Evolutionary conservation across 2,888 invertebrate species (phyloP).

Genomic region (Itoplectis maculator): DNA sequence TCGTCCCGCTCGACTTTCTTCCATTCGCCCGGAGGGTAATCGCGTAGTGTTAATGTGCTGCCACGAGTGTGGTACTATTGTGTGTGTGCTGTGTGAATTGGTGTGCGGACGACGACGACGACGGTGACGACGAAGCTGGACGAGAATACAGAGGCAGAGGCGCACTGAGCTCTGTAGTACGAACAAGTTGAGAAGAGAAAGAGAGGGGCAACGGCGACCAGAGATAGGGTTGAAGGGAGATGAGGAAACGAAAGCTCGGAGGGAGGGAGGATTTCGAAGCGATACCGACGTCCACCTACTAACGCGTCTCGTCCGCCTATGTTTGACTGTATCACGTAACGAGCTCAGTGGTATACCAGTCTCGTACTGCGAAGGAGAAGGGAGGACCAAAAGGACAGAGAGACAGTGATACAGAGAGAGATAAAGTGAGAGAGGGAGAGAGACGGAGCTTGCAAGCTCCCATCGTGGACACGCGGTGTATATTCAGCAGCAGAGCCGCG

Average conservation of each 20-base stretch:
- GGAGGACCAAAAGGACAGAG: background rate
- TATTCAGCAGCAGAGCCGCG: background rate
- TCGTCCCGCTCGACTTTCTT: slow-evolving; percentile 74
- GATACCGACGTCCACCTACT: slow-evolving; percentile 14
- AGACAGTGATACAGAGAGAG: slow-evolving; percentile 24
- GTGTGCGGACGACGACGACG: slow-evolving; percentile 33
- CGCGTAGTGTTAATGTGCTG: slow-evolving; percentile 74
- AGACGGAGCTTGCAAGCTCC: slow-evolving; percentile 2
- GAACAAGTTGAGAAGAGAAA: slow-evolving; percentile 37
- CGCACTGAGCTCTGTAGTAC: background rate
- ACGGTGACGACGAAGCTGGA: background rate
- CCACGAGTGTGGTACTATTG: slow-evolving; percentile 37
- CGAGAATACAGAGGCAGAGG: slow-evolving; percentile 7
- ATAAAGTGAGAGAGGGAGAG: background rate
- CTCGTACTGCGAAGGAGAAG: background rate
- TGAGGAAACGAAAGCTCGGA: slow-evolving; percentile 37
- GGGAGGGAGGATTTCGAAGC: slow-evolving; percentile 39
- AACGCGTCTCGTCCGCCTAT: background rate
- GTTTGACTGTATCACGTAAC: slow-evolving; percentile 19
- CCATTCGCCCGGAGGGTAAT: slow-evolving; percentile 75
- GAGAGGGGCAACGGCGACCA: background rate
- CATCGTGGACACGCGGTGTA: slow-evolving; percentile 25
- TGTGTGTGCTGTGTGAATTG: slow-evolving; percentile 17
- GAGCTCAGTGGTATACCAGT: background rate
- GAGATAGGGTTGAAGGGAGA: slow-evolving; percentile 15